Conservation (phyloP, 2,113 vertebrate species). For the Tapirus terrestris region DNA sequence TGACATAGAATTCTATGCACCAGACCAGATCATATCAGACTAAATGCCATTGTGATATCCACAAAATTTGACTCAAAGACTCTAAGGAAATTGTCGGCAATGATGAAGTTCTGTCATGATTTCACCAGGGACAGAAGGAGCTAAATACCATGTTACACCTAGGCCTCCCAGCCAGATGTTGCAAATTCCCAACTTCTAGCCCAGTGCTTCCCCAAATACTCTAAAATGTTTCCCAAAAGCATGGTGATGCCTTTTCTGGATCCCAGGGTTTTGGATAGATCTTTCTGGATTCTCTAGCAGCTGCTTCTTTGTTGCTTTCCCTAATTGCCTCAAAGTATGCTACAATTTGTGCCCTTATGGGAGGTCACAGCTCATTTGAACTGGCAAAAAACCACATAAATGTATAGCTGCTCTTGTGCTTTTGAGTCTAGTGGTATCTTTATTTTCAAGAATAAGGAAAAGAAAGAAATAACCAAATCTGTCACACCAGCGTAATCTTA, state of each 20-base stretch:
- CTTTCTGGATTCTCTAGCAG: not conserved
- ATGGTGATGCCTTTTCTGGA: not conserved
- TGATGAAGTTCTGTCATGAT: not conserved
- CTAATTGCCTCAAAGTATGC: not conserved
- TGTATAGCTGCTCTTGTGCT: not conserved
- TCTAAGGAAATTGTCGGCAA: not conserved
- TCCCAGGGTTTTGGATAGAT: not conserved
- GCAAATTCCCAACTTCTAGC: not conserved
- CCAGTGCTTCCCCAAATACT: not conserved
- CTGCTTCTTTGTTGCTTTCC: slow-evolving; percentile 13
- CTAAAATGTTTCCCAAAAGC: not conserved
- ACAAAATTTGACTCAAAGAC: not conserved
- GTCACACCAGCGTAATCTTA: not conserved
- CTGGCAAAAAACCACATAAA: not conserved
- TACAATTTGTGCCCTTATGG: slow-evolving; percentile 22
- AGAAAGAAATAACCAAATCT: not conserved
- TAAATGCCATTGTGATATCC: not conserved
- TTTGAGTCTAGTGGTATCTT: not conserved
- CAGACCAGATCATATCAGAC: not conserved
- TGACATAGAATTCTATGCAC: not conserved
- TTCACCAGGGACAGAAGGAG: not conserved
- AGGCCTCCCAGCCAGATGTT: not conserved
- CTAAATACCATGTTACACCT: not conserved
- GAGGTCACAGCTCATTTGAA: slow-evolving; percentile 31
- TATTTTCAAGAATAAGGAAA: slow-evolving; percentile 26